phyloP scores from a whole-genome alignment of 2,888 invertebrate species.

The Capitulum mitella region DNA sequence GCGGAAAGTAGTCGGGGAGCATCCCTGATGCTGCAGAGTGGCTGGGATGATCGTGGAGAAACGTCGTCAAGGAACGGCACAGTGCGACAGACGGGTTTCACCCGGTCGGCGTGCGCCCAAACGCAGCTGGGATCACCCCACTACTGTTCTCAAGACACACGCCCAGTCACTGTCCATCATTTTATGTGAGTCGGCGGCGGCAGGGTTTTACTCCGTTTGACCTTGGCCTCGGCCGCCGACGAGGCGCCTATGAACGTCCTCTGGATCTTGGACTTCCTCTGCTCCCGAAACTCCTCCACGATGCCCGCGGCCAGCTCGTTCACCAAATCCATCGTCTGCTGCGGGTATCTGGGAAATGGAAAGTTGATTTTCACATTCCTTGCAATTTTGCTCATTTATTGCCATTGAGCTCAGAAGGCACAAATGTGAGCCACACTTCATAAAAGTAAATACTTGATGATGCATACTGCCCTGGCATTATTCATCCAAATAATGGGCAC shows the following conservation, averaged over 20 bases:
- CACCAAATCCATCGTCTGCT: conserved; percentile 68
- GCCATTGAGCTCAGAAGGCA: background rate
- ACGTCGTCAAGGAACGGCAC: too few relatives aligned
- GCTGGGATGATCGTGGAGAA: too few relatives aligned
- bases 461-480: too few relatives aligned
- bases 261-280: conserved; percentile 54
- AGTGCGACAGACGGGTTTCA: too few relatives aligned
- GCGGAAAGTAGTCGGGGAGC: too few relatives aligned
- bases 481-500: background rate
- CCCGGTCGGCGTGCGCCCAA: too few relatives aligned
- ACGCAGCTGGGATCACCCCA: too few relatives aligned
- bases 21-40: too few relatives aligned
- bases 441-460: background rate
- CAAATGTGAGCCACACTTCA: background rate
- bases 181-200: background rate
- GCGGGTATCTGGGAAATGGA: conserved; percentile 63
- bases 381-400: too few relatives aligned
- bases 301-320: conserved; percentile 64
- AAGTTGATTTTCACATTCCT: too few relatives aligned
- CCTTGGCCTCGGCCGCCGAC: conserved; percentile 66
- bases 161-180: background rate
- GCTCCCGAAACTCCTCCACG: conserved; percentile 61
- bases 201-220: conserved; percentile 45
- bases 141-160: too few relatives aligned
- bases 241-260: conserved; percentile 68